Evolutionary conservation across 64 coral and sea anemone species (phyloP), one percentile per base, ranked within the genome.

Genomic region (Platygyra sinensis): DNA sequence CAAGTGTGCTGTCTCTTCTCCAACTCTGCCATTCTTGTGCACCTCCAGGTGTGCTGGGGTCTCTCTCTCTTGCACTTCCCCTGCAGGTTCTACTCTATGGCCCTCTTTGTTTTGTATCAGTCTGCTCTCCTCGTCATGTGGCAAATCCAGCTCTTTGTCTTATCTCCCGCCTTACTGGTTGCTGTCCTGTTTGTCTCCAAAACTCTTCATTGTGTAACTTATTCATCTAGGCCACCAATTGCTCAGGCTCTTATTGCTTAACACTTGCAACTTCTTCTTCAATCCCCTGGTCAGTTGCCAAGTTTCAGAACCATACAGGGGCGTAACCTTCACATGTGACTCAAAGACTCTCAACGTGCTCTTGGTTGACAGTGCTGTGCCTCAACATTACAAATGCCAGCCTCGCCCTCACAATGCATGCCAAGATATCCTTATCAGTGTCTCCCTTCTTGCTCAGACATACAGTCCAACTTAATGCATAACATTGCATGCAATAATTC

Each of bases 191-290:
- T 71, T 72, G 71, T 36, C 76, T 61, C 72, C 90, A 92, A n/a
- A 91, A 19, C 46, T 91, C 84, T n/a, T 93, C 18, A 11, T 87
- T 78, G 17, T n/a, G n/a, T n/a, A n/a, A n/a, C 29, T 31, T 19
- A 80, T 60, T 27, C 30, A 81, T 54, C 79, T 27, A 28, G 52
- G 9, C 78, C 85, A 93, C 57, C 52, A 74, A 60, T 89, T 52
- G 6, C 57, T 12, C 7, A 85, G 71, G 79, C 89, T 94, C 13
- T 62, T 62, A 46, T 46, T 22, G 72, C 89, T 52, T 46, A 85
- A 89, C 27, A 57, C 62, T 74, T 84, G 87, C 10, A 83, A 20
- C 60, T 82, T 93, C 22, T 62, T 25, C 52, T 86, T 46, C 2
- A 73, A 79, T 49, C 36, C 72, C 42, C 87, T 89, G 5, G 42